A percentile compares a stretch with the other conserved stretches of the same genome.
Conservation (phyloP, 1,140 invertebrate species). For the Dendroctonus valens region DNA sequence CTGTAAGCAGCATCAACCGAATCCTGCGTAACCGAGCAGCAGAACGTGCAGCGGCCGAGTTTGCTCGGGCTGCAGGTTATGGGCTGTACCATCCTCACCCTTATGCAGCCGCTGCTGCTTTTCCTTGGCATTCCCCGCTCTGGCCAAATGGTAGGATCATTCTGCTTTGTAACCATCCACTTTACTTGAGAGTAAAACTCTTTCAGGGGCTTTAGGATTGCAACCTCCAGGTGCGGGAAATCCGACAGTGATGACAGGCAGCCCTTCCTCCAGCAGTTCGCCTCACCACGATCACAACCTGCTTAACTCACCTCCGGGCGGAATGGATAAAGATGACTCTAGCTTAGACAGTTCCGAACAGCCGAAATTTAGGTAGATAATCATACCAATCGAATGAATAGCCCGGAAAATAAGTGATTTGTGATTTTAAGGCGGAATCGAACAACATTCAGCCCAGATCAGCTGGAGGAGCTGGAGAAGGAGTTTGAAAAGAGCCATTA, state of each 20-base stretch:
- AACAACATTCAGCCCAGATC: constrained; percentile 92
- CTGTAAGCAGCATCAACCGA: constrained; percentile 90
- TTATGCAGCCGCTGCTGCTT: constrained; percentile 71
- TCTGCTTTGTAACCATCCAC: not conserved
- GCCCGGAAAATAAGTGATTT: too few relatives aligned
- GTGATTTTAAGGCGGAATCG: constrained; percentile 69
- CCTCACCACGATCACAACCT: constrained; percentile 57
- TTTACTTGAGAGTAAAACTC: not conserved
- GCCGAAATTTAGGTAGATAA: constrained; percentile 67
- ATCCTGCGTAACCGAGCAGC: constrained; percentile 88
- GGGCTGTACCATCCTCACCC: constrained; percentile 77
- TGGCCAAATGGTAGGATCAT: constrained; percentile 45
- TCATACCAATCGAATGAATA: not conserved
- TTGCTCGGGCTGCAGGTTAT: constrained; percentile 86
- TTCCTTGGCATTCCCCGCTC: constrained; percentile 67
- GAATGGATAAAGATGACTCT: constrained; percentile 69
- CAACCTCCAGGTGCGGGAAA: constrained; percentile 53
- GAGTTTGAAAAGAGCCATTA: constrained; percentile 97
- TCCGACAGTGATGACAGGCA: constrained; percentile 51
- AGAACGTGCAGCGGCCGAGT: constrained; percentile 90
- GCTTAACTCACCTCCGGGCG: constrained; percentile 52
- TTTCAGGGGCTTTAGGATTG: constrained; percentile 49
- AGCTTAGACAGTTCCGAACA: constrained; percentile 77
- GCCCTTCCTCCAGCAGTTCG: constrained; percentile 53
- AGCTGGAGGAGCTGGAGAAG: constrained; percentile 90